Evolutionary conservation across 2,113 vertebrate species (phyloP).

Genomic region (Galemys pyrenaicus): DNA sequence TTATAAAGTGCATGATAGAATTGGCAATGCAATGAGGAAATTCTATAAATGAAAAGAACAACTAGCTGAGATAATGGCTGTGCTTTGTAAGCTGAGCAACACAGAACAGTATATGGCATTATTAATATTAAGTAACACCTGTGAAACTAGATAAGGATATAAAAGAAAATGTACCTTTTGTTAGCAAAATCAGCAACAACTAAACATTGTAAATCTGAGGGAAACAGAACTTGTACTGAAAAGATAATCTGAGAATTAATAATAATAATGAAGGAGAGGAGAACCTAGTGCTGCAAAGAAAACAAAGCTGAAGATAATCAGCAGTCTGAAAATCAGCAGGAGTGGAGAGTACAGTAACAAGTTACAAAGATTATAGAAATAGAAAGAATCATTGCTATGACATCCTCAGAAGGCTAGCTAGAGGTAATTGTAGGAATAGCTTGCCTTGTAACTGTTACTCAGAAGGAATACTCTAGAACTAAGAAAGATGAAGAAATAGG

Average conservation of each 20-base stretch:
- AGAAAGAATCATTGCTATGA: neutral
- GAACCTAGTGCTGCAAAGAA: neutral
- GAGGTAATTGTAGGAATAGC: neutral
- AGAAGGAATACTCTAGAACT: neutral
- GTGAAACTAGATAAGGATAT: neutral
- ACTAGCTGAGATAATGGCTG: neutral
- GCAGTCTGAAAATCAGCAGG: neutral
- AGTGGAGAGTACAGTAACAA: neutral
- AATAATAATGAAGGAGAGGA: neutral
- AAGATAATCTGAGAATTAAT: neutral
- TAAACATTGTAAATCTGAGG: neutral
- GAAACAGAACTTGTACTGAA: neutral
- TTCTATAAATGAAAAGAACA: neutral
- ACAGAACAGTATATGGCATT: neutral
- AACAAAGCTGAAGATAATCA: neutral
- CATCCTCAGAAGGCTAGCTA: neutral
- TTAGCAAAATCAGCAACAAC: neutral
- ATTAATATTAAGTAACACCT: neutral
- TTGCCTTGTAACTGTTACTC: neutral
- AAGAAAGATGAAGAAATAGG: neutral
- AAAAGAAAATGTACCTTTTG: neutral
- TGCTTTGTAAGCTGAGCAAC: neutral
- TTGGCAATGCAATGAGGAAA: neutral
- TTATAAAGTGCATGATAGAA: neutral
- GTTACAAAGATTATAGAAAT: neutral